phyloP scores from a whole-genome alignment of 2,888 invertebrate genomes.

The Apodemia mormo region DNA sequence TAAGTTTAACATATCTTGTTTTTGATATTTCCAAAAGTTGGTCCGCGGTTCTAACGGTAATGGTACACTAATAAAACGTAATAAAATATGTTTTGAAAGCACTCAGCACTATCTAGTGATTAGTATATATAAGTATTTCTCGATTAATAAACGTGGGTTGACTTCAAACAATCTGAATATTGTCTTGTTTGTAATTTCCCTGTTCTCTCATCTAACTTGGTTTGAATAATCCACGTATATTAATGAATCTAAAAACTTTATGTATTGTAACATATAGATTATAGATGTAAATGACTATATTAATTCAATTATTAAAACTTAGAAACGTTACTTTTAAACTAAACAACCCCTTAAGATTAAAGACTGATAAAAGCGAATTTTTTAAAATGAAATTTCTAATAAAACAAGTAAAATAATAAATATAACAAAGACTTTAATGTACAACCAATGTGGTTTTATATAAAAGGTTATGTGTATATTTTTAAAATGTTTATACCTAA shows the following conservation, averaged over 20 bases:
- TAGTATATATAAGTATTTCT: neutral
- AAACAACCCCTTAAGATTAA: constrained; percentile 50
- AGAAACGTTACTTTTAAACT: constrained; percentile 35
- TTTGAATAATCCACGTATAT: neutral
- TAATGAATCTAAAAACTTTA: neutral
- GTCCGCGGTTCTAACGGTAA: too few species aligned
- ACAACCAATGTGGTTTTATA: constrained; percentile 35
- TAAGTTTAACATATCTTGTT: too few species aligned
- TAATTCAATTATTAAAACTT: constrained; percentile 20
- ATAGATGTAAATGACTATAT: neutral
- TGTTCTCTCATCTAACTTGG: neutral
- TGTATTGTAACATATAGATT: too few species aligned
- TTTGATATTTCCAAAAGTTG: too few species aligned
- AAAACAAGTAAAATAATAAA: constrained; percentile 44
- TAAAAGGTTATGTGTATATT: constrained; percentile 23
- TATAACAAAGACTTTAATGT: constrained; percentile 46
- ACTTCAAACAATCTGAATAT: too few species aligned
- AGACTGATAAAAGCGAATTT: constrained; percentile 79
- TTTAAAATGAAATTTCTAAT: constrained; percentile 47
- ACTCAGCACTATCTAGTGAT: neutral
- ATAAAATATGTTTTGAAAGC: neutral
- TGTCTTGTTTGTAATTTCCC: too few species aligned
- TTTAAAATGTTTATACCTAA: constrained; percentile 29
- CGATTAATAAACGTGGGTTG: neutral
- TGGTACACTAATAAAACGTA: neutral